Evolutionary conservation across 2,888 invertebrate genomes (phyloP).

Genomic region (Sicus ferrugineus): DNA sequence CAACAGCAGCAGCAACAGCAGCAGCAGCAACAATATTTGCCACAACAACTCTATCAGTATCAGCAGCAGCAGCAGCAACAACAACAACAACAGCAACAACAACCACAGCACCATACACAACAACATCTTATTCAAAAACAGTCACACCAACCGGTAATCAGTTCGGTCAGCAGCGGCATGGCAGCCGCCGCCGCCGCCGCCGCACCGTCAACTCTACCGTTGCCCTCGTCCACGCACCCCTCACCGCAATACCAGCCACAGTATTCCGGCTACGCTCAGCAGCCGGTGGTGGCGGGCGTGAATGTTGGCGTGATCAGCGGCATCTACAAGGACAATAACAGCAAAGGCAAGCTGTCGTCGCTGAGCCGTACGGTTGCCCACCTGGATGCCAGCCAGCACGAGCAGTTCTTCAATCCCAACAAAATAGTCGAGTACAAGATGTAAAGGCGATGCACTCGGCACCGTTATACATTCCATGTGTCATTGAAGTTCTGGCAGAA

Average conservation of each 20-base stretch:
- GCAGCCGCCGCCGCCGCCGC: no score
- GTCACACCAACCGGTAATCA: constrained; percentile 18
- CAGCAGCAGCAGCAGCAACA: constrained; percentile 38
- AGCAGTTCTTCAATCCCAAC: constrained; percentile 64
- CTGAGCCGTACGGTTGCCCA: constrained; percentile 63
- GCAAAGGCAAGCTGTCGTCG: constrained; percentile 48
- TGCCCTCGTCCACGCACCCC: constrained; percentile 37
- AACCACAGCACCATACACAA: background rate
- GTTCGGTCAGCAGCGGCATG: constrained; percentile 9
- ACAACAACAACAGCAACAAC: constrained; percentile 39
- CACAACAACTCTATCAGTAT: constrained; percentile 39
- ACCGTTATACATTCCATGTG: constrained; percentile 63
- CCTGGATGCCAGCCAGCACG: constrained; percentile 62
- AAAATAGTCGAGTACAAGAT: constrained; percentile 65
- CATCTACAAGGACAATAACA: constrained; percentile 52
- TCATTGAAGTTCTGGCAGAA: constrained; percentile 61
- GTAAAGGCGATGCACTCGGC: constrained; percentile 64
- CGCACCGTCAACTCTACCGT: constrained; percentile 28
- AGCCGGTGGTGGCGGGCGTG: constrained; percentile 59
- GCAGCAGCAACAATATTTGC: constrained; percentile 38
- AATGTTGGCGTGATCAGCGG: constrained; percentile 60
- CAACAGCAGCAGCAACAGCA: constrained; percentile 43
- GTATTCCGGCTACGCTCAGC: constrained; percentile 58
- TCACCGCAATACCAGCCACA: constrained; percentile 58
- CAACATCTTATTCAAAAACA: constrained; percentile 43